Conservation (phyloP, 2,113 vertebrate species). For the Opisthocomus hoazin region DNA sequence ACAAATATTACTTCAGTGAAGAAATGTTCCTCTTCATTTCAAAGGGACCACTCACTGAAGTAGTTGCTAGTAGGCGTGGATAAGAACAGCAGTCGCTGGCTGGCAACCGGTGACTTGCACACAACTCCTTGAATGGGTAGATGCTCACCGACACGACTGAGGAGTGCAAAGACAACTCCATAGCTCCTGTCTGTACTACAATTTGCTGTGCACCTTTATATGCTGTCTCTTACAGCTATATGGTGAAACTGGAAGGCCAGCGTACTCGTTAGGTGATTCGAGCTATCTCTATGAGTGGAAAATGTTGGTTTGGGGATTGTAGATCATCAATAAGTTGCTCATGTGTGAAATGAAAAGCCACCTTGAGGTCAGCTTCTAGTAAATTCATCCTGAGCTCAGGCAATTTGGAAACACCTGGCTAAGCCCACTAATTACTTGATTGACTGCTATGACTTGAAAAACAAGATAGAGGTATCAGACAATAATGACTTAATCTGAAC, state of each 20-base stretch:
- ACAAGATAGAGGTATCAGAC: not conserved
- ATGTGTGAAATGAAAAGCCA: constrained; percentile 52
- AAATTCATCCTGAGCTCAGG: not conserved
- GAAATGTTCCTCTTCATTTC: not conserved
- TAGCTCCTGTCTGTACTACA: not conserved
- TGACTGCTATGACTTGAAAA: constrained; percentile 25
- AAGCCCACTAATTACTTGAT: constrained; percentile 22
- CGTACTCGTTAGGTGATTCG: not conserved
- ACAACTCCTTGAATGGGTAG: not conserved
- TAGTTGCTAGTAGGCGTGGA: not conserved
- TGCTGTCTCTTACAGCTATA: not conserved
- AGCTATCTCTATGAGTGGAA: not conserved
- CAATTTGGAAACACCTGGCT: not conserved
- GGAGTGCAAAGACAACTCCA: not conserved
- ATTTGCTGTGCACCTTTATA: not conserved
- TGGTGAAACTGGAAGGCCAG: not conserved
- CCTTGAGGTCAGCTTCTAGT: constrained; percentile 17
- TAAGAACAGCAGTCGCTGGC: not conserved
- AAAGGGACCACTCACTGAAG: not conserved
- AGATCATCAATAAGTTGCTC: constrained; percentile 36
- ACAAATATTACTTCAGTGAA: not conserved
- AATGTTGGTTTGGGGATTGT: not conserved
- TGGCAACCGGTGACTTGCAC: not conserved
- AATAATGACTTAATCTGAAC: constrained; percentile 12
- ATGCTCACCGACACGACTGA: not conserved